Evolutionary conservation across 2,797 vertebrate genomes (phyloP).

Genomic region (Eidolon dupreanum): DNA sequence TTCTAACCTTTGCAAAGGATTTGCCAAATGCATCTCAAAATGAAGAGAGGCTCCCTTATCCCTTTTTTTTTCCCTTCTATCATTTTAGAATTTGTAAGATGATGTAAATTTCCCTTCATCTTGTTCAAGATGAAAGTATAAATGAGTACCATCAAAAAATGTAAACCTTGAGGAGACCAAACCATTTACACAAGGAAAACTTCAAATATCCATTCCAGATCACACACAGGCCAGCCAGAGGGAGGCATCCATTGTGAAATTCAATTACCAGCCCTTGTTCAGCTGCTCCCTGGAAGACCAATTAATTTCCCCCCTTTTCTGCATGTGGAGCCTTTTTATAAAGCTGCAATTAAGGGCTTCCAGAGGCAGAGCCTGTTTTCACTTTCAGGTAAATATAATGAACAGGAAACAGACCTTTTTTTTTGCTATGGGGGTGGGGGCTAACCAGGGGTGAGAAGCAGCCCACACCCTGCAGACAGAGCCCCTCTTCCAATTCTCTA

Average conservation of each 20-base stretch:
- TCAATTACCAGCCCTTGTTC: conserved; percentile 71
- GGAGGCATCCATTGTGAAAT: conserved; percentile 75
- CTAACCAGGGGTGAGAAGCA: neutral
- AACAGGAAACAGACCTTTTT: neutral
- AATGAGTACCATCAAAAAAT: conserved; percentile 53
- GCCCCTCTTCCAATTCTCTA: neutral
- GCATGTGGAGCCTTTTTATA: conserved; percentile 63
- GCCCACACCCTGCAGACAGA: neutral
- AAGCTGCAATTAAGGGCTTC: conserved; percentile 63
- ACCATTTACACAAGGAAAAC: conserved; percentile 60
- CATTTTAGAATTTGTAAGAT: conserved; percentile 62
- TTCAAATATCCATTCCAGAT: conserved; percentile 64
- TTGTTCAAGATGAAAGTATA: conserved; percentile 44
- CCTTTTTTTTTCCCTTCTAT: conserved; percentile 7
- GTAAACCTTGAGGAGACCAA: neutral
- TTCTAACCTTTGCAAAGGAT: conserved; percentile 51
- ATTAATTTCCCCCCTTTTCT: conserved; percentile 69
- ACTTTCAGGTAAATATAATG: conserved; percentile 44
- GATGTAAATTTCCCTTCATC: conserved; percentile 59
- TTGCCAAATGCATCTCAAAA: conserved; percentile 64
- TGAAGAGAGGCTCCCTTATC: neutral
- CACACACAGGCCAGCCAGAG: conserved; percentile 53
- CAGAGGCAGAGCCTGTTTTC: conserved; percentile 38
- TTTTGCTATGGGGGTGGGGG: neutral
- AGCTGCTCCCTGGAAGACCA: conserved; percentile 74